phyloP scores from a whole-genome alignment of 1,140 invertebrate species.

The Panulirus ornatus region DNA sequence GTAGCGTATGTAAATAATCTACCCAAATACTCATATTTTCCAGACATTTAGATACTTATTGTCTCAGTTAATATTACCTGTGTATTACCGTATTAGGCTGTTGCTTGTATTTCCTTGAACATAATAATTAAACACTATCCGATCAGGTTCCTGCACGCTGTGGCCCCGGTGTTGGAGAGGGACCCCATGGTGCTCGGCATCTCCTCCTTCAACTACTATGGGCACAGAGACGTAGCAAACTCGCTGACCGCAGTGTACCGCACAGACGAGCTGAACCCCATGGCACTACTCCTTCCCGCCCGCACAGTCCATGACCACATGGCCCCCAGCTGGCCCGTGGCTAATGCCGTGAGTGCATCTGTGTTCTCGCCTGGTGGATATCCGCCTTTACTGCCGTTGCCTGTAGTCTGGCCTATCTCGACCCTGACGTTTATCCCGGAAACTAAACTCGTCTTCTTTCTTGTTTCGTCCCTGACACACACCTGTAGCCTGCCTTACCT shows the following conservation, averaged over 20 bases:
- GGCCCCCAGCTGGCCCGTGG: slow-evolving; percentile 49
- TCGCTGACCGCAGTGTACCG: slow-evolving; percentile 65
- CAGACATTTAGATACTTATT: too few relatives aligned
- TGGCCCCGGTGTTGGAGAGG: slow-evolving; percentile 63
- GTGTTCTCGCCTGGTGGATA: not conserved
- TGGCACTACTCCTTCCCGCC: slow-evolving; percentile 59
- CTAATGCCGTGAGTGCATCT: slow-evolving; percentile 48
- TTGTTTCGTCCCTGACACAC: too few relatives aligned
- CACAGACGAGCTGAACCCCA: slow-evolving; percentile 47
- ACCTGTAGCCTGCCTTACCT: too few relatives aligned
- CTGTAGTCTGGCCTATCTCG: not conserved
- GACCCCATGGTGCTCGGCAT: slow-evolving; percentile 61
- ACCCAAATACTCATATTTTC: too few relatives aligned
- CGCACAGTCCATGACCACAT: slow-evolving; percentile 49
- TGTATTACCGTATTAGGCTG: too few relatives aligned
- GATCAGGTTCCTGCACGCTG: slow-evolving; percentile 60
- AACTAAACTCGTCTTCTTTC: not conserved
- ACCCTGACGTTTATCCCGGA: too few relatives aligned
- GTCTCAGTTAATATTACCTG: too few relatives aligned
- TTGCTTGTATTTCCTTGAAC: too few relatives aligned
- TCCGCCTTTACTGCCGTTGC: not conserved
- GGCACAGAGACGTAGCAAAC: slow-evolving; percentile 60
- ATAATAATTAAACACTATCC: not conserved
- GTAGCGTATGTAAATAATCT: too few relatives aligned
- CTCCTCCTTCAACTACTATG: slow-evolving; percentile 70